These are phyloP conservation scores for Paramisgurnus dabryanus DNA, from an alignment of 2,113 vertebrate genomes.

Conservation along the genomic window DNA sequence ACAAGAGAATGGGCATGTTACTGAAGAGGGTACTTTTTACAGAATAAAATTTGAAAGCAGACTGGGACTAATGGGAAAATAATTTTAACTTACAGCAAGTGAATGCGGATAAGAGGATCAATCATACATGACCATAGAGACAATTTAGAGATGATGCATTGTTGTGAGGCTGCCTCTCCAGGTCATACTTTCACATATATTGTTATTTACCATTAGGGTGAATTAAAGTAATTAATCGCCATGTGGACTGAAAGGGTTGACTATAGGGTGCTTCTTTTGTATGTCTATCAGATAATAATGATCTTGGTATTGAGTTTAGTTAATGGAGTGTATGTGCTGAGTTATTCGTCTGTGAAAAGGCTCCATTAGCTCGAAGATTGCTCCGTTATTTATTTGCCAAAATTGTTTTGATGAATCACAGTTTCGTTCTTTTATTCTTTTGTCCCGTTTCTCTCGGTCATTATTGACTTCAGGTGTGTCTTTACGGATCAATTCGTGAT, in stretches of 20 bases:
- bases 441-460: slow-evolving; percentile 23
- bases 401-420: slow-evolving; percentile 55
- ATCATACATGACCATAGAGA: slow-evolving; percentile 25
- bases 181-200: slow-evolving; percentile 33
- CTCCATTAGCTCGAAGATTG: slow-evolving; percentile 53
- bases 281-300: slow-evolving; percentile 33
- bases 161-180: slow-evolving; percentile 6
- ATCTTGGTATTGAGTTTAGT: slow-evolving; percentile 44
- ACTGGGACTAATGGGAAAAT: slow-evolving; percentile 2
- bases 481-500: slow-evolving; percentile 41
- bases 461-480: slow-evolving; percentile 43
- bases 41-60: slow-evolving; percentile 14
- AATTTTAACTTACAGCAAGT: not conserved
- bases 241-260: slow-evolving; percentile 36
- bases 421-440: slow-evolving; percentile 44
- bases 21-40: not conserved
- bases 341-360: slow-evolving; percentile 50
- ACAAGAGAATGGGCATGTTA: not conserved
- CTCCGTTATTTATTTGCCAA: slow-evolving; percentile 53
- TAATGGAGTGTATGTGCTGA: slow-evolving; percentile 43
- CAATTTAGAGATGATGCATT: slow-evolving; percentile 21
- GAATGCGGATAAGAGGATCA: slow-evolving; percentile 36
- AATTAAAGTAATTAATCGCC: slow-evolving; percentile 49
- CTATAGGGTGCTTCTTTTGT: slow-evolving; percentile 37
- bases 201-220: slow-evolving; percentile 29